Percentiles rank a stretch among this genome's conserved stretches.
Conservation (phyloP, 2,113 vertebrate genomes). For the Rousettus leschenaultii region DNA sequence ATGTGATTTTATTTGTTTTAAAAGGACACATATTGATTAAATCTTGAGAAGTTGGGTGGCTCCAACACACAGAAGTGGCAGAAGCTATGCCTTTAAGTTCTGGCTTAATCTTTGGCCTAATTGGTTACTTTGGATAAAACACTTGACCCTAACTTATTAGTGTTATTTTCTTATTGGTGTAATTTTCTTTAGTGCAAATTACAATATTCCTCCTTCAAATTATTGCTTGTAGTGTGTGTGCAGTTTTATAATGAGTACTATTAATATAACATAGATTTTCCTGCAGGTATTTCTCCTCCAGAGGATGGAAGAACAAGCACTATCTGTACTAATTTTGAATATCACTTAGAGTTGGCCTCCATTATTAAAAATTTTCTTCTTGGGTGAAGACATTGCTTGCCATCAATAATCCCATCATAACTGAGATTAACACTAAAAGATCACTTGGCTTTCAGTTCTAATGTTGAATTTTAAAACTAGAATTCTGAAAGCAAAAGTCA, state of each 20-base stretch:
- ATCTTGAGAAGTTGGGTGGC: not conserved
- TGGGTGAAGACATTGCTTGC: not conserved
- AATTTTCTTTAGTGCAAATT: not conserved
- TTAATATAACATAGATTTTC: not conserved
- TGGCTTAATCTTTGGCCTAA: slow-evolving; percentile 18
- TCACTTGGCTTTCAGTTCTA: not conserved
- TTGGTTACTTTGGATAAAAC: slow-evolving; percentile 16
- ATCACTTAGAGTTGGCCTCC: not conserved
- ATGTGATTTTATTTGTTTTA: slow-evolving; percentile 5
- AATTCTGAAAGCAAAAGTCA: not conserved
- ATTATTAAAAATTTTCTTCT: not conserved
- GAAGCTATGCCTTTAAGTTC: slow-evolving; percentile 42
- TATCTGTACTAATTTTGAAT: not conserved
- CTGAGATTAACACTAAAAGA: not conserved
- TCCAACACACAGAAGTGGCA: not conserved
- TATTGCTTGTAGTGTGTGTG: slow-evolving; percentile 7
- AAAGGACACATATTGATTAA: not conserved
- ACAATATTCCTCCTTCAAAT: slow-evolving; percentile 4
- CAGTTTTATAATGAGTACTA: not conserved
- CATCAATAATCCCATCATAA: not conserved
- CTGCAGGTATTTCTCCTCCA: not conserved
- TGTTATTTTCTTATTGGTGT: slow-evolving; percentile 16
- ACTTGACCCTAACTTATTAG: slow-evolving; percentile 40
- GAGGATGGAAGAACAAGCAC: not conserved
- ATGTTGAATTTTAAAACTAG: not conserved